Evolutionary conservation across 2,888 invertebrate species (phyloP).

Genomic region (Flexamia atlantica): DNA sequence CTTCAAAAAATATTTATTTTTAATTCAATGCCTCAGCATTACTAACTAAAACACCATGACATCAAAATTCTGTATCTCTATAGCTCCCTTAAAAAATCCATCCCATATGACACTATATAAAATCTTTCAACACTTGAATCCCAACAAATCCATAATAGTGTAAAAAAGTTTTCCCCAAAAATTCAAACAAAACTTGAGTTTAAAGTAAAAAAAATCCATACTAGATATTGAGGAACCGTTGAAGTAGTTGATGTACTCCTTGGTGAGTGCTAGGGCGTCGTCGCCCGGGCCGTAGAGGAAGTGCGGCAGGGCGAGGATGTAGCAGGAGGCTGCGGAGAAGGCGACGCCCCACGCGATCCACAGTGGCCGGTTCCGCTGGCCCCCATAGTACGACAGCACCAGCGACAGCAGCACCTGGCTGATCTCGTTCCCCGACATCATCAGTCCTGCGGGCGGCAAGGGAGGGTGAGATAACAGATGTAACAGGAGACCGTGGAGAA

Average conservation of each 20-base stretch:
- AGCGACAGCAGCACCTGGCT: slow-evolving; percentile 82
- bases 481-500: too few species aligned
- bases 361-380: slow-evolving; percentile 82
- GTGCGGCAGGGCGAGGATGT: slow-evolving; percentile 80
- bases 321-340: slow-evolving; percentile 80
- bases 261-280: slow-evolving; percentile 76
- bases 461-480: not conserved
- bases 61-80: too few species aligned
- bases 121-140: too few species aligned
- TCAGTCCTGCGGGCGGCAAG: slow-evolving; percentile 76
- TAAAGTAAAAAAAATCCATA: slow-evolving; percentile 13
- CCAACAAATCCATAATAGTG: too few species aligned
- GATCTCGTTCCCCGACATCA: slow-evolving; percentile 84
- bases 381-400: slow-evolving; percentile 81
- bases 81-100: too few species aligned
- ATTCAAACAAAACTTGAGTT: too few species aligned
- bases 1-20: too few species aligned
- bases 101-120: too few species aligned
- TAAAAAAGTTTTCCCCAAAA: too few species aligned
- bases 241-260: slow-evolving; percentile 72
- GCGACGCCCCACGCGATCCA: slow-evolving; percentile 83
- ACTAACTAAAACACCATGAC: too few species aligned
- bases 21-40: too few species aligned
- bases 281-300: slow-evolving; percentile 80
- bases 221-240: slow-evolving; percentile 50